Percentiles rank a stretch among this genome's conserved stretches.
Evolutionary conservation across 2,888 invertebrate genomes (phyloP).

Genomic region (Orthosia gracilis): DNA sequence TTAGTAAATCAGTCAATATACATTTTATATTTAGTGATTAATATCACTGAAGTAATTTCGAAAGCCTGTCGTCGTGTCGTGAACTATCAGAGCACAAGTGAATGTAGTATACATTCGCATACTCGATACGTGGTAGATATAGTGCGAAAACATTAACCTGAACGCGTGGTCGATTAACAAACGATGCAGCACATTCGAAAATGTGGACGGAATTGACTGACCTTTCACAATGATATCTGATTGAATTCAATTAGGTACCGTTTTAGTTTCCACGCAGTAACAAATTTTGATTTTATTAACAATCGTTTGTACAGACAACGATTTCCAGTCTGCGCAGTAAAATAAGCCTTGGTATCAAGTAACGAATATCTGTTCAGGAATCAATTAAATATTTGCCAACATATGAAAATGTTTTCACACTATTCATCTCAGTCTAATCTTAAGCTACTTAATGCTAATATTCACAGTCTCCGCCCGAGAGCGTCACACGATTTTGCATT

Average conservation of each 20-base stretch:
- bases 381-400: constrained; percentile 45
- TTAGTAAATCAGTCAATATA: constrained; percentile 90
- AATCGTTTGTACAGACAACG: background rate
- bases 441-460: constrained; percentile 80
- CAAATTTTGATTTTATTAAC: background rate
- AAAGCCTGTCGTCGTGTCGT: constrained; percentile 74
- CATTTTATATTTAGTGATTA: constrained; percentile 83
- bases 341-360: constrained; percentile 16
- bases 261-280: constrained; percentile 8
- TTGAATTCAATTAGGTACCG: constrained; percentile 8
- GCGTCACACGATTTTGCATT: constrained; percentile 79
- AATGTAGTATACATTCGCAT: constrained; percentile 57
- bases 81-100: constrained; percentile 67
- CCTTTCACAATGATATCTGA: constrained; percentile 61
- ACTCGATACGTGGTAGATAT: constrained; percentile 71
- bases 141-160: constrained; percentile 82
- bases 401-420: constrained; percentile 81
- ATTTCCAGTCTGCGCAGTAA: constrained; percentile 12
- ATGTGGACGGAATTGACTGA: constrained; percentile 89
- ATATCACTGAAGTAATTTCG: constrained; percentile 85
- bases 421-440: constrained; percentile 86
- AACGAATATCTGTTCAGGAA: constrained; percentile 14
- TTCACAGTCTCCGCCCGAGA: constrained; percentile 88
- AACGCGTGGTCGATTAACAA: constrained; percentile 61
- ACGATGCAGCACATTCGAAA: constrained; percentile 82